Conservation (phyloP, 2,797 vertebrate genomes). For the Hydrocynus forskahlii region DNA sequence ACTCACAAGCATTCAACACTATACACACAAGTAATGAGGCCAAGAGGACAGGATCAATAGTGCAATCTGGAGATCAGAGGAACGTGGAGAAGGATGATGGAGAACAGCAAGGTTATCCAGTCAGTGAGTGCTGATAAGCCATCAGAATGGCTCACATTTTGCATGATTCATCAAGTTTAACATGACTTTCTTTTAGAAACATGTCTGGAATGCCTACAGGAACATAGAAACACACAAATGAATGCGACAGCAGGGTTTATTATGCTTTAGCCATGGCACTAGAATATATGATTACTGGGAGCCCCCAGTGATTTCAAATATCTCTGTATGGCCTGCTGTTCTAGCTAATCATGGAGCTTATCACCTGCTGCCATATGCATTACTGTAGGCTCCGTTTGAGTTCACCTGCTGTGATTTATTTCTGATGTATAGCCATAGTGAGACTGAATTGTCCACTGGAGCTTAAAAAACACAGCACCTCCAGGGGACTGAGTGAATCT, state of each 20-base stretch:
- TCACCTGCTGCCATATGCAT: not conserved
- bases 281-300: not conserved
- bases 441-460: not conserved
- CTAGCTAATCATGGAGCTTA: not conserved
- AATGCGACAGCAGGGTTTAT: not conserved
- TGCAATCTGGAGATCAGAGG: not conserved
- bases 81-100: not conserved
- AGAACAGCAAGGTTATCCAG: not conserved
- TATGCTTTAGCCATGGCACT: not conserved
- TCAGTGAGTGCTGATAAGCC: not conserved
- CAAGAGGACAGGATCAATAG: constrained; percentile 8
- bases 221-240: not conserved
- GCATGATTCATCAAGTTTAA: not conserved
- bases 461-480: not conserved
- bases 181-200: not conserved
- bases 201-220: too few species aligned
- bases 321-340: not conserved
- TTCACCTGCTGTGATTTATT: not conserved
- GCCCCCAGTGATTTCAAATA: not conserved
- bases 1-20: not conserved
- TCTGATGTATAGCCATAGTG: not conserved
- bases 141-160: not conserved
- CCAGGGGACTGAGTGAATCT: not conserved
- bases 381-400: not conserved
- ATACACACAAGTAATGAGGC: constrained; percentile 2